A percentile compares a stretch with the other conserved stretches of the same genome.
These are phyloP conservation scores for Zoroaster sp. DNA, from an alignment of 53 echinoderm and acorn worm genomes.

Conservation along the genomic window DNA sequence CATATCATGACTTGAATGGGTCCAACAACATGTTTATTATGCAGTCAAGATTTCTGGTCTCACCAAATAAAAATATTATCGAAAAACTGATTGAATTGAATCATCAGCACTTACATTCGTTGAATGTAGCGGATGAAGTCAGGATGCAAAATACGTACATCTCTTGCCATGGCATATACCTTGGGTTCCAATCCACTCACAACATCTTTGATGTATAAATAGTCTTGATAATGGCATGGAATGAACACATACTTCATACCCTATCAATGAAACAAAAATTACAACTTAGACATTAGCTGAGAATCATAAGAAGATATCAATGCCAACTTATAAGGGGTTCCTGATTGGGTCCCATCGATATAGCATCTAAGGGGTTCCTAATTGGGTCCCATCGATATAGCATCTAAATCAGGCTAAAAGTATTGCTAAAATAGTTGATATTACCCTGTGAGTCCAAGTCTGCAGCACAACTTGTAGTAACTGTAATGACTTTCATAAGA, in stretches of 20 bases:
- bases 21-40: not conserved
- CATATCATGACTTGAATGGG: too few species aligned
- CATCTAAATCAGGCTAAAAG: too few species aligned
- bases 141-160: conserved; percentile 82
- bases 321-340: too few species aligned
- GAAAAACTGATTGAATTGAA: not conserved
- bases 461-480: too few species aligned
- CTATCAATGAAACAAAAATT: not conserved
- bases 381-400: too few species aligned
- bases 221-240: conserved; percentile 77
- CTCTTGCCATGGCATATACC: conserved; percentile 50
- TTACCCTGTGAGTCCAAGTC: too few species aligned
- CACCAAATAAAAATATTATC: not conserved
- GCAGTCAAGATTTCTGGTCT: conserved; percentile 33
- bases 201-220: conserved; percentile 67
- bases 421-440: too few species aligned
- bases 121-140: conserved; percentile 90
- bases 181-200: conserved; percentile 61
- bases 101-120: conserved; percentile 78
- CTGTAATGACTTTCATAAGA: too few species aligned
- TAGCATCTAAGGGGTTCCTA: too few species aligned
- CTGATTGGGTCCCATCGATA: too few species aligned
- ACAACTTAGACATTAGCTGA: not conserved
- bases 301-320: too few species aligned
- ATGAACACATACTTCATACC: conserved; percentile 80